Conservation (phyloP, 2,113 vertebrate genomes). For the Marmota flaviventris region DNA sequence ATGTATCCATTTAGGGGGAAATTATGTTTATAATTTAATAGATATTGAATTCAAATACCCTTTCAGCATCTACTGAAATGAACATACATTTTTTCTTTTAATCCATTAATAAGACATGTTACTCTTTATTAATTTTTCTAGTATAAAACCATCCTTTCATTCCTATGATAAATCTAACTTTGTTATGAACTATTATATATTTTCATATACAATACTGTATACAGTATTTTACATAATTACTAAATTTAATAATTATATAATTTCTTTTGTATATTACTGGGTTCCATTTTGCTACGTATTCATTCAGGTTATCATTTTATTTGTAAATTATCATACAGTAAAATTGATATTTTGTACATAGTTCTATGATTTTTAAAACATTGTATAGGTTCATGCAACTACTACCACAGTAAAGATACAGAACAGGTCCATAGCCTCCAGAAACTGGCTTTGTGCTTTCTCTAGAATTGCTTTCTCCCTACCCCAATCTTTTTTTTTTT, state of each 20-base stretch:
- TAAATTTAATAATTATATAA: background rate
- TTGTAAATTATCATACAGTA: background rate
- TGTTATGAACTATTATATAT: background rate
- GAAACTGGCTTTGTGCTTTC: background rate
- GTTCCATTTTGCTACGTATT: background rate
- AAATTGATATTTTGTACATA: background rate
- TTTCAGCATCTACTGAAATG: background rate
- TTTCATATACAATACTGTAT: background rate
- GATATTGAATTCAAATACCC: background rate
- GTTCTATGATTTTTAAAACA: background rate
- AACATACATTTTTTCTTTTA: background rate
- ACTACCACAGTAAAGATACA: background rate
- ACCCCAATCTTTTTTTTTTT: too few relatives aligned
- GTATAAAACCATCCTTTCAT: background rate
- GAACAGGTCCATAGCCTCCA: background rate
- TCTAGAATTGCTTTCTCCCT: too few relatives aligned
- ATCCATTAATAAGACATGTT: background rate
- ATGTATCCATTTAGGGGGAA: background rate
- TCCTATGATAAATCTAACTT: constrained; percentile 9
- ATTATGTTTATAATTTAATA: background rate
- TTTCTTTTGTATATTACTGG: background rate
- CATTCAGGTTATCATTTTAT: background rate
- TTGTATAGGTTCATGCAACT: background rate
- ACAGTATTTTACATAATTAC: background rate
- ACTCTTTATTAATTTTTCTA: background rate